Conservation (phyloP, 2,888 invertebrate genomes). For the Clanis bilineata region DNA sequence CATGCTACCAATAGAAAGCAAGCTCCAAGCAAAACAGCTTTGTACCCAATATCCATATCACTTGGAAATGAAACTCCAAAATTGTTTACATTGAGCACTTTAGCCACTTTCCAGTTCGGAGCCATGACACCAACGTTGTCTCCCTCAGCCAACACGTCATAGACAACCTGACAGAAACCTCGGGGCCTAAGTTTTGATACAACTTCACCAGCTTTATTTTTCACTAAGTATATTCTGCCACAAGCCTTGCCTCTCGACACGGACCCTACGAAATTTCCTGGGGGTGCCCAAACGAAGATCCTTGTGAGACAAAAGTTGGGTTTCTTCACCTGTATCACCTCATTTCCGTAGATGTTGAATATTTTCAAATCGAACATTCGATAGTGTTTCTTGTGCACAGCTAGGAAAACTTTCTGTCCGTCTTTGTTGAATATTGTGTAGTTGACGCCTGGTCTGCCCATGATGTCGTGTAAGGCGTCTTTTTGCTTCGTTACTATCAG, state of each 20-base stretch:
- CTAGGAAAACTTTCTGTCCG: conserved; percentile 60
- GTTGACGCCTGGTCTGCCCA: conserved; percentile 37
- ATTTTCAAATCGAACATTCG: conserved; percentile 46
- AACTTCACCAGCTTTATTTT: conserved; percentile 33
- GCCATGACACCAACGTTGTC: conserved; percentile 43
- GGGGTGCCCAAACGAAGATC: conserved; percentile 52
- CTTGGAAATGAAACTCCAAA: conserved; percentile 48
- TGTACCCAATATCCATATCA: conserved; percentile 42
- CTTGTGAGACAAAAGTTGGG: conserved; percentile 38
- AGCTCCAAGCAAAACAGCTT: conserved; percentile 52
- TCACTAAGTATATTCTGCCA: conserved; percentile 40
- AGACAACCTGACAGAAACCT: conserved; percentile 29
- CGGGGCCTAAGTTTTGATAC: conserved; percentile 41
- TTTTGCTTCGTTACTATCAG: conserved; percentile 46
- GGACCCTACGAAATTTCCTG: conserved; percentile 53
- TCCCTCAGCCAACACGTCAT: conserved; percentile 32
- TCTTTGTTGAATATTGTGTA: conserved; percentile 58
- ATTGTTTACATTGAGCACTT: conserved; percentile 28
- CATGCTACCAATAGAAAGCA: conserved; percentile 48
- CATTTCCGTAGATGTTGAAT: conserved; percentile 61
- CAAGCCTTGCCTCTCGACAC: conserved; percentile 33
- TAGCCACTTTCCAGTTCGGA: conserved; percentile 28
- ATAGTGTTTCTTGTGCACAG: conserved; percentile 36
- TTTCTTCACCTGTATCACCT: conserved; percentile 50
- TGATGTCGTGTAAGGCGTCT: conserved; percentile 49